Evolutionary conservation across 2,888 invertebrate genomes (phyloP), one percentile per base, ranked within the genome.

Genomic region (Philereme vetulata): DNA sequence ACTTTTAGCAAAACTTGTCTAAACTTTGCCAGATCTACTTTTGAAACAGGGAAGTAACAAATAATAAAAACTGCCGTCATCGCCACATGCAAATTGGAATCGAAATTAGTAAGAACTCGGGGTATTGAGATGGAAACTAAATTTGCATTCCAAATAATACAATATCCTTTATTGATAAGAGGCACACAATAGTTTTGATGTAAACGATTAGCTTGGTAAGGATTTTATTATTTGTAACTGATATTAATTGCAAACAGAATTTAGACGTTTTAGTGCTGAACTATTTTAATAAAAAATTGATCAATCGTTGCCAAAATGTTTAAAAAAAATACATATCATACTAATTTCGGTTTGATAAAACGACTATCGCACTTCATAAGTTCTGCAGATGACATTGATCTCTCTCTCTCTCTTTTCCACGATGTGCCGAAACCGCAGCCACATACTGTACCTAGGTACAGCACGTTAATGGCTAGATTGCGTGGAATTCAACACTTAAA

Each of bases 41-140:
- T 64, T 62, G 68, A 71, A 73, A 76, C 74, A 74, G 74, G 74
- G 71, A 78, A 80, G 76, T 75, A 82, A 78, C 81, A 77, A 82
- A 83, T 84, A 85, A 84, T 83, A 84, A 85, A 85, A 83, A 79
- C 79, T 74, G 74, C 80, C 80, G 81, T 84, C 81, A 81, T 82
- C 80, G 79, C 81, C 85, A 86, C 84, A 84, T 84, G 86, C 80
- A 85, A 82, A 79, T 82, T 70, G 82, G 79, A 82, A 79, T 82
- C 70, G 82, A 79, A 82, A 86, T 85, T 83, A 85, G 83, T 80
- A 80, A 81, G 74, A 78, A 75, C 76, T 70, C 38, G 4, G 78
- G 74, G 38, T 79, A 81, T 78, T 70, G 77, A 72, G 62, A 74
- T 5, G 68, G 64, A 74, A 77, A 74, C 63, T 67, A 62, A 48